A percentile compares a stretch with the other conserved stretches of the same genome.
These are phyloP conservation scores for Oncorhynchus clarkii DNA, from an alignment of 2,113 vertebrate species.

Conservation along the genomic window DNA sequence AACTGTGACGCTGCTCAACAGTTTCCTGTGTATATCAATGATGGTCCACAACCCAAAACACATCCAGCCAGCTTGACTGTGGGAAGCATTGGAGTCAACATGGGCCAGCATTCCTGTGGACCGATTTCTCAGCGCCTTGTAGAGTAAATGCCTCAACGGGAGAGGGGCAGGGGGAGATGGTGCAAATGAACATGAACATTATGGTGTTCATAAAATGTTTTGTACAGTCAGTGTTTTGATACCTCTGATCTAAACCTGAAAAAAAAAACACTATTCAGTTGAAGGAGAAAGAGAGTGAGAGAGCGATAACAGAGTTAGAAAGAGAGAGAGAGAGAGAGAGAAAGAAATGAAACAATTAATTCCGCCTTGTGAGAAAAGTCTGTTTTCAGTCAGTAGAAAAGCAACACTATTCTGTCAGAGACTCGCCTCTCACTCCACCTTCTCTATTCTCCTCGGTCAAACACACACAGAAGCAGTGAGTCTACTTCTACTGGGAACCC, in stretches of 20 bases:
- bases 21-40: too few relatives aligned
- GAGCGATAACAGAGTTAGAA: background rate
- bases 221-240: too few relatives aligned
- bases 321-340: background rate
- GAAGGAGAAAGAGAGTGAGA: constrained; percentile 2
- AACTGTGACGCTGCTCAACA: too few relatives aligned
- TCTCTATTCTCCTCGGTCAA: constrained; percentile 57
- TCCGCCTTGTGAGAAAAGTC: constrained; percentile 10
- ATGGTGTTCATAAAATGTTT: too few relatives aligned
- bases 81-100: too few relatives aligned
- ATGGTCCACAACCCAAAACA: too few relatives aligned
- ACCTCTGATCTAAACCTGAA: background rate
- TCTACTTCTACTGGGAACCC: constrained; percentile 60
- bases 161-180: too few relatives aligned
- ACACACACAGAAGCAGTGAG: constrained; percentile 42
- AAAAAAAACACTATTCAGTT: constrained; percentile 23
- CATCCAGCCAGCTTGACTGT: too few relatives aligned
- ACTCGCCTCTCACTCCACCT: constrained; percentile 35
- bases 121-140: too few relatives aligned
- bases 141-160: too few relatives aligned
- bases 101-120: too few relatives aligned
- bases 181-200: too few relatives aligned
- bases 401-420: constrained; percentile 36
- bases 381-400: constrained; percentile 59
- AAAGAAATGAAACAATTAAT: constrained; percentile 4